phyloP scores from a whole-genome alignment of 1,140 invertebrate species.

The Sitophilus oryzae region DNA sequence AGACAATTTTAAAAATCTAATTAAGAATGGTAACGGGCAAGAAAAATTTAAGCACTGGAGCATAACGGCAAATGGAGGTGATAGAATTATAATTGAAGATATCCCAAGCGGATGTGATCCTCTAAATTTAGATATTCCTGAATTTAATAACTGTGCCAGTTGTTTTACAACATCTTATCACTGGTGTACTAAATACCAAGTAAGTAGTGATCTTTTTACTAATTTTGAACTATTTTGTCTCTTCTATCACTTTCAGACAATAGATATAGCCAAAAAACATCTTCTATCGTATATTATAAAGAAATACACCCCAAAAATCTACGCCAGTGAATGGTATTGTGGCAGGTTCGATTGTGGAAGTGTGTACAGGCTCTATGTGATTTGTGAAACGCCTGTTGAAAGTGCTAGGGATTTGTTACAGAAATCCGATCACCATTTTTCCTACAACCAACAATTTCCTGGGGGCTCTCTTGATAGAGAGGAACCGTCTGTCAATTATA shows the following conservation, averaged over 20 bases:
- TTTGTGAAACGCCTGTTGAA: neutral
- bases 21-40: conserved; percentile 43
- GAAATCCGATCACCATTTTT: no score
- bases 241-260: conserved; percentile 18
- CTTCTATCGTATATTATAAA: conserved; percentile 35
- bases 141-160: conserved; percentile 34
- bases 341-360: conserved; percentile 42
- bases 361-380: neutral
- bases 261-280: conserved; percentile 28
- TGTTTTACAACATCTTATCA: conserved; percentile 45
- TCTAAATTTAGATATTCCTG: conserved; percentile 26
- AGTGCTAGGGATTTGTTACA: no score
- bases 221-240: neutral
- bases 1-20: conserved; percentile 39
- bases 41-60: conserved; percentile 39
- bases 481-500: no score
- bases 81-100: conserved; percentile 40
- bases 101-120: conserved; percentile 33
- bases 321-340: conserved; percentile 41
- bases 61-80: conserved; percentile 37
- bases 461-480: no score
- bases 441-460: no score
- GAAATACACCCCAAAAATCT: conserved; percentile 38
- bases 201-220: conserved; percentile 8
- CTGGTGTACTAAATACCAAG: conserved; percentile 38